phyloP scores from a whole-genome alignment of 2,888 invertebrate genomes.

The Lordiphosa fenestrarum region DNA sequence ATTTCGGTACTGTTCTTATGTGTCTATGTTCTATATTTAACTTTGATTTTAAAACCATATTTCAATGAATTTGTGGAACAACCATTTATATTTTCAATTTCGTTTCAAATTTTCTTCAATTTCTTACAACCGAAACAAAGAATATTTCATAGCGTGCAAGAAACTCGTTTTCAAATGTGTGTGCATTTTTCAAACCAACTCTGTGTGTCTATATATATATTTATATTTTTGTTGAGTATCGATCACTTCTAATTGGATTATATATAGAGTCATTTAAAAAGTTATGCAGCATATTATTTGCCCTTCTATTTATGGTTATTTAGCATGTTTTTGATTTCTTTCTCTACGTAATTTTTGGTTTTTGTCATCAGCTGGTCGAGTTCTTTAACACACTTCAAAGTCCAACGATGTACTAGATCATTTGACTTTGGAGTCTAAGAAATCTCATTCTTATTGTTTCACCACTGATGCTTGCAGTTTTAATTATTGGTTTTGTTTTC shows the following conservation, averaged over 20 bases:
- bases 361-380: constrained; percentile 39
- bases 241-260: constrained; percentile 26
- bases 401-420: constrained; percentile 24
- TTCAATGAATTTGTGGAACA: constrained; percentile 13
- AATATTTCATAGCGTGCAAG: constrained; percentile 56
- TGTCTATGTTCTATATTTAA: neutral
- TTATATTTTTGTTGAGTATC: constrained; percentile 9
- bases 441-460: constrained; percentile 8
- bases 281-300: constrained; percentile 21
- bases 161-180: constrained; percentile 66
- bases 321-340: constrained; percentile 26
- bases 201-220: constrained; percentile 43
- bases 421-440: constrained; percentile 29
- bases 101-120: neutral
- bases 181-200: constrained; percentile 70
- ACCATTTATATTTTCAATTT: constrained; percentile 7
- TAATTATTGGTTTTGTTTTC: constrained; percentile 15
- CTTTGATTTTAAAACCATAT: neutral
- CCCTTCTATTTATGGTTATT: constrained; percentile 34
- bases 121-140: constrained; percentile 32
- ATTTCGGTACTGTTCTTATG: constrained; percentile 1
- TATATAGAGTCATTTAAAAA: constrained; percentile 21
- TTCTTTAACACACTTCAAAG: constrained; percentile 49
- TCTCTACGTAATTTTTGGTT: constrained; percentile 37
- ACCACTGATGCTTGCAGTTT: constrained; percentile 36